These are phyloP conservation scores for Graptemys geographica DNA, from an alignment of 2,797 vertebrate species.

Conservation along the genomic window DNA sequence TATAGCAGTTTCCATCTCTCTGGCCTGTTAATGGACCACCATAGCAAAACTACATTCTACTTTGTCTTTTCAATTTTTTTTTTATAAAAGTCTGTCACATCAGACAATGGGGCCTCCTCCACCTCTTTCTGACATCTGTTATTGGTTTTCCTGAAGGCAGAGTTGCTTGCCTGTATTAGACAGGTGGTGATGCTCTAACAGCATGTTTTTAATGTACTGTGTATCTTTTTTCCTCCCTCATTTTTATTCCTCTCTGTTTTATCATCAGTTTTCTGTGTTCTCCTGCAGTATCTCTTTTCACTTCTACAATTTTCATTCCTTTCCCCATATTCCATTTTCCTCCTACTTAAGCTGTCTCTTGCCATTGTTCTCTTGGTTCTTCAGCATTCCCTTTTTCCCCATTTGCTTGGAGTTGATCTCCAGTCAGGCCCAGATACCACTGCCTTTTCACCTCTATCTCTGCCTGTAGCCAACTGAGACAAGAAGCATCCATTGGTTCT, in stretches of 20 bases:
- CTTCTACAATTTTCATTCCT: neutral
- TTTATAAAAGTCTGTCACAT: neutral
- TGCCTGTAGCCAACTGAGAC: neutral
- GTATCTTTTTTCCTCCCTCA: neutral
- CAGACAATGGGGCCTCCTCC: neutral
- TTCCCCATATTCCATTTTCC: neutral
- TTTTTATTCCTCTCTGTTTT: neutral
- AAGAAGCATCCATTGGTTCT: neutral
- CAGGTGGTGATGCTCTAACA: neutral
- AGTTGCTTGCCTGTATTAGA: neutral
- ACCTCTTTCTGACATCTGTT: neutral
- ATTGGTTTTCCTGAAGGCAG: neutral
- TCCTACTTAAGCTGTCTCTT: neutral
- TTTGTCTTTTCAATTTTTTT: neutral
- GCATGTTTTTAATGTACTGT: neutral
- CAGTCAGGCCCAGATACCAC: neutral
- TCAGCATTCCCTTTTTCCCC: neutral
- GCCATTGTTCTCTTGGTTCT: neutral
- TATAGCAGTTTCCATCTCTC: neutral
- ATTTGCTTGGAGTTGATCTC: neutral
- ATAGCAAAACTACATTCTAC: neutral
- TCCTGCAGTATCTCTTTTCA: neutral
- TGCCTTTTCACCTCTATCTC: neutral
- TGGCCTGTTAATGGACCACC: slow-evolving; percentile 22
- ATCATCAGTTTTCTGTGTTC: neutral